phyloP scores from a whole-genome alignment of 2,797 vertebrate genomes.

The Halcyon chelicuti region DNA sequence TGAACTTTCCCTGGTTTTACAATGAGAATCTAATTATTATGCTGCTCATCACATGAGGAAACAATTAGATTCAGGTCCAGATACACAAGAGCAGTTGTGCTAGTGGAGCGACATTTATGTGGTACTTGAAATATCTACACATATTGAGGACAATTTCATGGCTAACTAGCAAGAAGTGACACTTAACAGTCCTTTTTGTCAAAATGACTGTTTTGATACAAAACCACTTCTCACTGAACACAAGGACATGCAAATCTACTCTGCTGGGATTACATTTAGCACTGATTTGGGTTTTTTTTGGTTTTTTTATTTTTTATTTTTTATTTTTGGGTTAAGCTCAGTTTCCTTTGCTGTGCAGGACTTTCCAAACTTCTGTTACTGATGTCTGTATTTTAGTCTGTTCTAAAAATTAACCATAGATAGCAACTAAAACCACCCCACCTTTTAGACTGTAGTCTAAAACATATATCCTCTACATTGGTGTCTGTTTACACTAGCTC shows the following conservation, averaged over 20 bases:
- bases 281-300: neutral
- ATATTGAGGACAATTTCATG: neutral
- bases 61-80: constrained; percentile 1
- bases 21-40: neutral
- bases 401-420: neutral
- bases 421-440: rapidly evolving
- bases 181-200: neutral
- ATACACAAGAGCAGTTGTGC: neutral
- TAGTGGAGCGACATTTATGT: neutral
- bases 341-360: neutral
- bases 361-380: neutral
- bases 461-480: neutral
- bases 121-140: constrained; percentile 13
- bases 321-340: neutral
- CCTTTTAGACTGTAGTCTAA: neutral
- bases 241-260: neutral
- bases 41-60: neutral
- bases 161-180: neutral
- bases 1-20: neutral
- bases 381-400: neutral
- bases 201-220: neutral
- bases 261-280: neutral
- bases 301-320: too few species aligned
- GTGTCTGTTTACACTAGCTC: neutral
- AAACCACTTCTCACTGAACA: neutral